phyloP scores from a whole-genome alignment of 1,140 invertebrate species.

The Ptiloglossa arizonensis region DNA sequence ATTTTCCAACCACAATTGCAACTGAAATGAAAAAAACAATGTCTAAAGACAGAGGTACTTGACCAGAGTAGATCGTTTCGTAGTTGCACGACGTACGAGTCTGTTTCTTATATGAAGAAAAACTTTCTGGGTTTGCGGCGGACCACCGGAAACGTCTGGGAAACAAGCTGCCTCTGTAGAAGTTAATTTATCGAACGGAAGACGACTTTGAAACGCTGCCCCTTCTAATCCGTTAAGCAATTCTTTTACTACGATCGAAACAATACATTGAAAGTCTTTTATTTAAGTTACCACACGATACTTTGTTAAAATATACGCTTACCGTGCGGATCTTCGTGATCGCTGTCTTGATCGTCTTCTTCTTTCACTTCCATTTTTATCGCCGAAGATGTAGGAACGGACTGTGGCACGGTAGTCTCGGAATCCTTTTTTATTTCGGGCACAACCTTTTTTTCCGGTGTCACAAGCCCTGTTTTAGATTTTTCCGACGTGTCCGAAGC shows the following conservation, averaged over 20 bases:
- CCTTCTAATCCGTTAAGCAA: slow-evolving; percentile 89
- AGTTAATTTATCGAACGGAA: slow-evolving; percentile 97
- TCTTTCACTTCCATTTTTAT: slow-evolving; percentile 76
- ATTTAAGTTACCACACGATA: not conserved
- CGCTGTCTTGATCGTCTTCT: slow-evolving; percentile 79
- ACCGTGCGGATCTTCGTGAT: slow-evolving; percentile 80
- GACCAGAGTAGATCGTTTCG: not conserved
- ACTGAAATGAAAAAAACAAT: slow-evolving; percentile 76
- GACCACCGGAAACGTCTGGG: slow-evolving; percentile 92
- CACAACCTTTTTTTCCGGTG: slow-evolving; percentile 80
- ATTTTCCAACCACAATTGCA: slow-evolving; percentile 99
- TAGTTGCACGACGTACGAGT: slow-evolving; percentile 83
- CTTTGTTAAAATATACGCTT: slow-evolving; percentile 20
- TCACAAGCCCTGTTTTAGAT: slow-evolving; percentile 82
- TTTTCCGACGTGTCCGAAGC: slow-evolving; percentile 85
- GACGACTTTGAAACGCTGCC: slow-evolving; percentile 94
- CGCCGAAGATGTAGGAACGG: slow-evolving; percentile 61
- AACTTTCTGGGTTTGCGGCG: slow-evolving; percentile 92
- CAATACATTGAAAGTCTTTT: slow-evolving; percentile 65
- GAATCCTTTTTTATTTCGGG: slow-evolving; percentile 76
- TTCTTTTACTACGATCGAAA: slow-evolving; percentile 74
- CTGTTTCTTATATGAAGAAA: slow-evolving; percentile 97
- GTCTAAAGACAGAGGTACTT: not conserved
- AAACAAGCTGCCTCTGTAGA: slow-evolving; percentile 96
- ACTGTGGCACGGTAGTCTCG: slow-evolving; percentile 64